Evolutionary conservation across 2,797 vertebrate species (phyloP).

Genomic region (Scyliorhinus canicula): DNA sequence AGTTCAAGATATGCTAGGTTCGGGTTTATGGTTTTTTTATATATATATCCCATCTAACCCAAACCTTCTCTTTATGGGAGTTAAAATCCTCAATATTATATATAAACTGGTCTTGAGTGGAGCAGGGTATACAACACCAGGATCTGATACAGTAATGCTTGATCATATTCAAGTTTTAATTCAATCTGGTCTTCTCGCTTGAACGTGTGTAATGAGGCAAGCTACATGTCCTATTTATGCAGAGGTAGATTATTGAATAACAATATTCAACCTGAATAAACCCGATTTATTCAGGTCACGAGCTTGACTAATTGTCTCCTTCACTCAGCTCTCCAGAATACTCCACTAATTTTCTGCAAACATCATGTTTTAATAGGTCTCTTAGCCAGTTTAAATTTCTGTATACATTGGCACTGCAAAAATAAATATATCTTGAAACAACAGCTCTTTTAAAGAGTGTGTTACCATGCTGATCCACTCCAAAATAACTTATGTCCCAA

Average conservation of each 20-base stretch:
- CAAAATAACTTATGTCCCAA: neutral
- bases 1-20: neutral
- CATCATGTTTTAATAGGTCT: conserved; percentile 15
- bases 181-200: neutral
- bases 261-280: too few species aligned
- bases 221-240: neutral
- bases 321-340: neutral
- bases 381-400: neutral
- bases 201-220: neutral
- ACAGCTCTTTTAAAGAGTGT: neutral
- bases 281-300: conserved; percentile 7
- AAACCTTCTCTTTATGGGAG: neutral
- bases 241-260: neutral
- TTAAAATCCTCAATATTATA: neutral
- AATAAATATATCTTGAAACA: conserved; percentile 2
- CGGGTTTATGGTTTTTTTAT: too few species aligned
- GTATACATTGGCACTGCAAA: conserved; percentile 2
- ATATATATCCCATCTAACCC: neutral
- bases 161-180: neutral
- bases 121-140: neutral
- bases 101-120: neutral
- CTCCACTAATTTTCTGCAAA: neutral
- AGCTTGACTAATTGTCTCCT: neutral
- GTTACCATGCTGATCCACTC: neutral
- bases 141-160: neutral